Base-by-base conservation (phyloP, 2,113 vertebrate species). In the Chaenocephalus aceratus region DNA sequence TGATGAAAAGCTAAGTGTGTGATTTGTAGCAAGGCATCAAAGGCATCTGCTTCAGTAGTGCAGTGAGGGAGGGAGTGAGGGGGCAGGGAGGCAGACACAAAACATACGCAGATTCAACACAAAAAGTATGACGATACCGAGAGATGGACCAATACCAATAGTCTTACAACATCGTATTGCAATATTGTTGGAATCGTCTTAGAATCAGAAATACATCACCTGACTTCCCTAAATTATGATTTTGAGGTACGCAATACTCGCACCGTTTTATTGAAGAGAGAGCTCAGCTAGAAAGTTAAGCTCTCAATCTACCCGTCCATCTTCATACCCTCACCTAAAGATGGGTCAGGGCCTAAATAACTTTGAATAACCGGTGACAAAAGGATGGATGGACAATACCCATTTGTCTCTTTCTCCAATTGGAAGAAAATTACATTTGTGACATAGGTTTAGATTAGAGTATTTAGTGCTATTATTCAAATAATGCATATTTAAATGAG, bases 1-100 rank as follows among this genome's bases (percentile, higher is more conserved):
- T 93, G 91, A 94, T 95, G 90, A 94, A 94, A 94, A 93, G 91
- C 86, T 89, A 92, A 91, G 93, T 93, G 88, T 93, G 88, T 92
- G 93, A 94, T 95, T 94, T 94, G 90, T 93, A 89, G 85, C 72
- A 56, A 78, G 76, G 78, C 86, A 92, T 94, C 89, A 92, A 91
- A 93, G 79, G 79, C 85, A 75, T 89, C 86, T 89, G 86, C 83
- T 77, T 79, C 78, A 36, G 58, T 77, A 79, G 53, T 79, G 84
- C 81, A 85, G 46, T 41, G 63, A 81, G 77, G 59, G 58, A 75
- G 71, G 73, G 63, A 81, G 77, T 56, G 58, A 75, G 63, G 46
- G 45, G 60, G 30, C 4, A 46, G 45, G 18, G 54, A 62, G 49
- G 74, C 53, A 76, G 74, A 65, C 26, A 75, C 8, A 58, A 48